These are phyloP conservation scores for Pogonophryne albipinna DNA, from an alignment of 2,797 vertebrate genomes.

Conservation along the genomic window DNA sequence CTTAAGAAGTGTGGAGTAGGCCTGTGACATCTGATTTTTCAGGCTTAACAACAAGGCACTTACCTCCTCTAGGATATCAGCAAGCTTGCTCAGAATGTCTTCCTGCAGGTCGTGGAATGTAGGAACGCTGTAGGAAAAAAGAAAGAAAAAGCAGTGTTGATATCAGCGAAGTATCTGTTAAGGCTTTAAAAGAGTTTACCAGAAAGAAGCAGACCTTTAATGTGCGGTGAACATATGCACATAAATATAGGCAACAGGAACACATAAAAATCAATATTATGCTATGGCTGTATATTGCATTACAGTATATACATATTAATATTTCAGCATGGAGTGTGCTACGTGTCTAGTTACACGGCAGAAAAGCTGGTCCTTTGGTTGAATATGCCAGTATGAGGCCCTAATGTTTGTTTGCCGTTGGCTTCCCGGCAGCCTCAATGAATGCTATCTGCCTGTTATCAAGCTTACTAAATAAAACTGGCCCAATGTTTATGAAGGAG, in stretches of 20 bases:
- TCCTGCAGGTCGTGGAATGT: conserved; percentile 95
- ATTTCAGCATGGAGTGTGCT: conserved; percentile 32
- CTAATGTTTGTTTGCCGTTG: conserved; percentile 66
- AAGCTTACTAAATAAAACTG: conserved; percentile 74
- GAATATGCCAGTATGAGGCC: conserved; percentile 44
- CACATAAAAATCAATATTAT: conserved; percentile 27
- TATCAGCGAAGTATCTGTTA: background rate
- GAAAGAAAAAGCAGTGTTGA: background rate
- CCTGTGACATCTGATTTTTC: conserved; percentile 23
- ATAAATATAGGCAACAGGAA: conserved; percentile 15
- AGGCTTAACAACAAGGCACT: conserved; percentile 51
- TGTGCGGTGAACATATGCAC: background rate
- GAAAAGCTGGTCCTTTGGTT: conserved; percentile 32
- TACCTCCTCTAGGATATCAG: conserved; percentile 97
- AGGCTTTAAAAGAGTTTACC: background rate
- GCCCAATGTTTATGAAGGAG: conserved; percentile 72
- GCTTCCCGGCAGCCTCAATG: conserved; percentile 61
- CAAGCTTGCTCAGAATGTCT: conserved; percentile 95
- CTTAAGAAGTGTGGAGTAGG: background rate
- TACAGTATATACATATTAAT: conserved; percentile 32
- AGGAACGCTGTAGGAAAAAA: conserved; percentile 87
- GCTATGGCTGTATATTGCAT: conserved; percentile 26
- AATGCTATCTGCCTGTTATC: conserved; percentile 68
- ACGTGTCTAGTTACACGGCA: conserved; percentile 35
- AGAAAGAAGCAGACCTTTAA: conserved; percentile 8